These are phyloP conservation scores for Oscheius sp. DNA, from an alignment of 1,140 invertebrate species.

Conservation along the genomic window DNA sequence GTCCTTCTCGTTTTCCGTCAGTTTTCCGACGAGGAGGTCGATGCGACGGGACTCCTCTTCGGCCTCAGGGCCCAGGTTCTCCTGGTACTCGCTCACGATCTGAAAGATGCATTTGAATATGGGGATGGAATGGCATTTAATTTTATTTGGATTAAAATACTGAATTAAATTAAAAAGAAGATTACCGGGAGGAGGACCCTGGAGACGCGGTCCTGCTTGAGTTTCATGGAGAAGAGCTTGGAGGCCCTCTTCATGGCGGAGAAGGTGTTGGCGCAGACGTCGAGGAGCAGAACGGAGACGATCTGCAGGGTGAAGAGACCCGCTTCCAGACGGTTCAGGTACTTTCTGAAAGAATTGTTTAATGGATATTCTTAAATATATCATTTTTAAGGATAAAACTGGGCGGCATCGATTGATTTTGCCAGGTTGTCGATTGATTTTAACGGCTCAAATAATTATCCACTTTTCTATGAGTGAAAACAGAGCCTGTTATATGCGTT, in stretches of 20 bases:
- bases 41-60: neutral
- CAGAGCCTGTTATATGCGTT: no score
- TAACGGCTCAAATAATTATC: no score
- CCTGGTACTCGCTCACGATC: slow-evolving; percentile 14
- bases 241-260: slow-evolving; percentile 35
- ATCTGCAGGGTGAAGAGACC: slow-evolving; percentile 93
- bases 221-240: slow-evolving; percentile 55
- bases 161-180: slow-evolving; percentile 1
- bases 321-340: slow-evolving; percentile 81
- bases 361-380: no score
- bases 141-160: neutral
- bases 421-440: no score
- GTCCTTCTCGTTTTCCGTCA: neutral
- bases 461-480: no score
- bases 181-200: neutral
- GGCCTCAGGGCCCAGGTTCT: slow-evolving; percentile 13
- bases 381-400: no score
- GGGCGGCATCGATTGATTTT: no score
- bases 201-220: slow-evolving; percentile 29
- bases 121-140: neutral
- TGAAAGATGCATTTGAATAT: neutral
- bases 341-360: slow-evolving; percentile 64
- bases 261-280: slow-evolving; percentile 73
- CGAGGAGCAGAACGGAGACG: slow-evolving; percentile 89
- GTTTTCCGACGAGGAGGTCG: neutral